These are phyloP conservation scores for Ammodytes dubius DNA, from an alignment of 2,113 vertebrate genomes.

Conservation along the genomic window DNA sequence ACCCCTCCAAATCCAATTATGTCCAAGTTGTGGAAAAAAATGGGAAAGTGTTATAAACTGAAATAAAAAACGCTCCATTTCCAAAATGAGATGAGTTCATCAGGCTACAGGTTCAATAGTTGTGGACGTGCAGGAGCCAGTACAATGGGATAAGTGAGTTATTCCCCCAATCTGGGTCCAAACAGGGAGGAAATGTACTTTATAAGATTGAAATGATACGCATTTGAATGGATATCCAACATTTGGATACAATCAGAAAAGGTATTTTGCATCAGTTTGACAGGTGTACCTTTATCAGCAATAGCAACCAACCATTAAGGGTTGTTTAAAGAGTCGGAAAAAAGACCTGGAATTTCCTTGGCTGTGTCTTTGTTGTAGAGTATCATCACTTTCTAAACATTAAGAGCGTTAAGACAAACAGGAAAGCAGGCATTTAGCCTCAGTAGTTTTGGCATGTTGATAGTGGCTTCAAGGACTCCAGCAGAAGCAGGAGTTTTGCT, in stretches of 20 bases:
- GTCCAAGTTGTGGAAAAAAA: constrained; percentile 74
- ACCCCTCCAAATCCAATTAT: constrained; percentile 72
- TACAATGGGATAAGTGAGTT: constrained; percentile 32
- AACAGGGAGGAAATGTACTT: constrained; percentile 7
- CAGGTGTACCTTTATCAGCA: constrained; percentile 29
- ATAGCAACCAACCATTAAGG: background rate
- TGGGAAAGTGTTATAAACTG: constrained; percentile 53
- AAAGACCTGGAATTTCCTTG: constrained; percentile 33
- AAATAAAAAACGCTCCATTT: constrained; percentile 65
- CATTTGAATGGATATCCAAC: constrained; percentile 28
- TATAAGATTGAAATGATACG: constrained; percentile 15
- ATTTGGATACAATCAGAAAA: constrained; percentile 29
- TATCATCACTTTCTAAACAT: constrained; percentile 56
- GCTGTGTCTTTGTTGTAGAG: constrained; percentile 49
- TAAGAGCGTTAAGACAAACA: constrained; percentile 77
- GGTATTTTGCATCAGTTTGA: constrained; percentile 6
- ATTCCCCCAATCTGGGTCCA: constrained; percentile 49
- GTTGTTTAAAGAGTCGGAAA: constrained; percentile 24
- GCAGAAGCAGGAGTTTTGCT: constrained; percentile 11
- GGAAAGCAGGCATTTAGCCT: constrained; percentile 57
- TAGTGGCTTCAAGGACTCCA: constrained; percentile 46
- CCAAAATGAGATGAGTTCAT: constrained; percentile 72
- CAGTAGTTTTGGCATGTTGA: constrained; percentile 53
- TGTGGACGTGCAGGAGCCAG: constrained; percentile 31
- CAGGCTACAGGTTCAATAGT: constrained; percentile 56